Percentiles rank a stretch among this genome's conserved stretches.
Evolutionary conservation across 1,140 invertebrate genomes (phyloP).

Genomic region (Phymastichus coffea): DNA sequence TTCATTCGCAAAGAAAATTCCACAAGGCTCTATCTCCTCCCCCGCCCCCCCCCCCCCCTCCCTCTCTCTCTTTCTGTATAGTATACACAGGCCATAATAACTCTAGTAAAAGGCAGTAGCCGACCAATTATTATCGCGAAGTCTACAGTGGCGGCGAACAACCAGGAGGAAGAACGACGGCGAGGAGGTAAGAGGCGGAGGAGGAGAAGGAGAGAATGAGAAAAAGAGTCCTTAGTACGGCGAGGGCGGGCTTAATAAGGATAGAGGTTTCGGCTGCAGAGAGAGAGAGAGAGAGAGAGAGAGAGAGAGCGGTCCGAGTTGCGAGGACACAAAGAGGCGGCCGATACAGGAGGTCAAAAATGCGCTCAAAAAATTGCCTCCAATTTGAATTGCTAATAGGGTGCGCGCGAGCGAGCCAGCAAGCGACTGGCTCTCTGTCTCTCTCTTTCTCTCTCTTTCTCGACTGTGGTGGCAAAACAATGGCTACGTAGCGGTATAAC

Average conservation of each 20-base stretch:
- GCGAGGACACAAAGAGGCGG: conserved; percentile 44
- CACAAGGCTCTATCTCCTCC: no score
- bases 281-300: conserved; percentile 14
- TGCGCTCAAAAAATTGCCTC: conserved; percentile 59
- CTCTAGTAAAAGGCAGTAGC: conserved; percentile 12
- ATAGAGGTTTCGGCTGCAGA: conserved; percentile 51
- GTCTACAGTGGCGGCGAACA: neutral
- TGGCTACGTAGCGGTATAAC: conserved; percentile 54
- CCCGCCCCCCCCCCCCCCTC: no score
- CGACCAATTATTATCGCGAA: conserved; percentile 19
- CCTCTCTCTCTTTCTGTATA: no score
- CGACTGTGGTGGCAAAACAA: conserved; percentile 48
- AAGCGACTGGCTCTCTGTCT: conserved; percentile 25
- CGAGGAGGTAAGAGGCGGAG: conserved; percentile 7
- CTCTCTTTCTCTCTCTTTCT: conserved; percentile 27
- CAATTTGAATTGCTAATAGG: conserved; percentile 59
- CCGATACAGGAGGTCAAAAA: conserved; percentile 60
- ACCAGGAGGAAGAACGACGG: conserved; percentile 26
- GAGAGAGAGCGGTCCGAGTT: conserved; percentile 9
- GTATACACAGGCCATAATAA: no score
- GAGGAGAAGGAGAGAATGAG: conserved; percentile 25
- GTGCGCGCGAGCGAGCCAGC: conserved; percentile 35
- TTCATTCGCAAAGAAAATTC: conserved; percentile 22
- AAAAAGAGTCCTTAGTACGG: conserved; percentile 50
- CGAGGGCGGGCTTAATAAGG: conserved; percentile 57